Evolutionary conservation across 2,113 vertebrate species (phyloP).

Genomic region (Periophthalmodon schlosseri): DNA sequence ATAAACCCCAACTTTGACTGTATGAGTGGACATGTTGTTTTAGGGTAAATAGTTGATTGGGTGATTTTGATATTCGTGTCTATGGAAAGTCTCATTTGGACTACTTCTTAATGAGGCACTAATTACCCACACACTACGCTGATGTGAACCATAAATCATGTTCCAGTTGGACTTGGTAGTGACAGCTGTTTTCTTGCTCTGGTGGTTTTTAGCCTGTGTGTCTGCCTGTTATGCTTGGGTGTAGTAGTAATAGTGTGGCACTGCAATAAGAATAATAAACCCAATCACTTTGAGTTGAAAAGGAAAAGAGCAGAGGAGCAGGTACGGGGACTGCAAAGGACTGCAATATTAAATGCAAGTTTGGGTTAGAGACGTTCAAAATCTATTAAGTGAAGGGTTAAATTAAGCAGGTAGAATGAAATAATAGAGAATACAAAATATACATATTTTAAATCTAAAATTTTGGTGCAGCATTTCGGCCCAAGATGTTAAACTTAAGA

Average conservation of each 20-base stretch:
- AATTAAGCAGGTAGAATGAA: background rate
- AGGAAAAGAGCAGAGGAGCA: background rate
- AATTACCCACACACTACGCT: conserved; percentile 48
- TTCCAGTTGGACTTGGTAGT: conserved; percentile 32
- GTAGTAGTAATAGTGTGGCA: conserved; percentile 6
- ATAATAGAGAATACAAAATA: too few relatives aligned
- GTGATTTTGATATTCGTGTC: conserved; percentile 5
- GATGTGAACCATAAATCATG: conserved; percentile 62
- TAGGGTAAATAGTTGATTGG: conserved; percentile 15
- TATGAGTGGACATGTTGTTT: conserved; percentile 14
- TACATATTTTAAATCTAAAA: too few relatives aligned
- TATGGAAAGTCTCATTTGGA: conserved; percentile 47
- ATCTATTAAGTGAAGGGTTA: background rate
- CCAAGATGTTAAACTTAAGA: too few relatives aligned
- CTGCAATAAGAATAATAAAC: conserved; percentile 17
- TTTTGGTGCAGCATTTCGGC: too few relatives aligned
- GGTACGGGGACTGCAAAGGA: background rate
- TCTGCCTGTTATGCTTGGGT: conserved; percentile 28
- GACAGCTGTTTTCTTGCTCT: conserved; percentile 3
- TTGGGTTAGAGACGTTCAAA: background rate
- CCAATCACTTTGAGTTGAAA: conserved; percentile 11
- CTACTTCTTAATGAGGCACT: conserved; percentile 57
- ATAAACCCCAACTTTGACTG: background rate
- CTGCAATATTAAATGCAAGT: background rate
- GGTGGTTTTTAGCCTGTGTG: conserved; percentile 27